phyloP scores from a whole-genome alignment of 2,797 vertebrate genomes.

The Lates japonicus region DNA sequence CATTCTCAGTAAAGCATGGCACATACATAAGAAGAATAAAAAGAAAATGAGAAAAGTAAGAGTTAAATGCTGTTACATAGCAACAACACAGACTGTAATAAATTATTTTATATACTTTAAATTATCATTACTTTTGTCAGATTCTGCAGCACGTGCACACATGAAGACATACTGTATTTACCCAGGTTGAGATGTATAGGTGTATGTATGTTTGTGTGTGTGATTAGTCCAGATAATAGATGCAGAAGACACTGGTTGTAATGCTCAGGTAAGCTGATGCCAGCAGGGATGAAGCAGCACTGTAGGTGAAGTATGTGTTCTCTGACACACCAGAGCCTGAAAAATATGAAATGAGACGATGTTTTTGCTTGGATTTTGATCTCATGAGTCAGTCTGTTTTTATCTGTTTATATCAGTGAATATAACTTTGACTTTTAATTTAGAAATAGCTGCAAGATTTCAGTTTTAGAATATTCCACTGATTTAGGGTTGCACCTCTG shows the following conservation, averaged over 20 bases:
- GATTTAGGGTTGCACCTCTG: too few relatives aligned
- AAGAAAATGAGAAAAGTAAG: neutral
- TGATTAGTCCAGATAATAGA: conserved; percentile 60
- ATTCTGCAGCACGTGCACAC: neutral
- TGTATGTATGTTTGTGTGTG: conserved; percentile 46
- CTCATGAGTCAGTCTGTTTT: neutral
- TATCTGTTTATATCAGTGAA: neutral
- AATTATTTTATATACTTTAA: neutral
- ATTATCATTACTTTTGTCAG: neutral
- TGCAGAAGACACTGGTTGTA: conserved; percentile 28
- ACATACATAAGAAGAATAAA: neutral
- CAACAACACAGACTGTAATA: conserved; percentile 2
- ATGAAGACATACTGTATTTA: neutral
- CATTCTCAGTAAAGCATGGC: neutral
- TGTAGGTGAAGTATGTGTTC: conserved; percentile 68
- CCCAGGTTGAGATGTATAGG: neutral
- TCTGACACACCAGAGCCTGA: conserved; percentile 45
- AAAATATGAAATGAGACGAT: conserved; percentile 30
- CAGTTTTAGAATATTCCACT: neutral
- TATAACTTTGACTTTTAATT: neutral
- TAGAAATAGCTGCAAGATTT: neutral
- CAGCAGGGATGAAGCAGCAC: conserved; percentile 41
- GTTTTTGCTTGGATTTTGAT: neutral
- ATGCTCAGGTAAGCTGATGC: conserved; percentile 20
- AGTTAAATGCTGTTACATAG: conserved; percentile 10